phyloP scores from a whole-genome alignment of 1,140 invertebrate genomes.

The Oncopeltus fasciatus region DNA sequence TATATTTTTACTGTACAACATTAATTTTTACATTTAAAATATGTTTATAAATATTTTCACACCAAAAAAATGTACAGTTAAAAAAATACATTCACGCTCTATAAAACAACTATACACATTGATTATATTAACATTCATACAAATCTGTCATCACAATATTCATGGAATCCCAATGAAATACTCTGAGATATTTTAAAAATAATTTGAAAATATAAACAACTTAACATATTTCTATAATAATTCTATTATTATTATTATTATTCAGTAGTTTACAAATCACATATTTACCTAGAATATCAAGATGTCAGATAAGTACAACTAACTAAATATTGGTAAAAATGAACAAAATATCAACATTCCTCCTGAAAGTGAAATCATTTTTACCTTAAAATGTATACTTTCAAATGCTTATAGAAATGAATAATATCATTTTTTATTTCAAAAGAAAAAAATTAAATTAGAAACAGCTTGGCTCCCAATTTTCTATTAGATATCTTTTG shows the following conservation, averaged over 20 bases:
- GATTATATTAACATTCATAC: background rate
- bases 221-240: background rate
- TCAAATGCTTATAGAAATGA: too few relatives aligned
- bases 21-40: background rate
- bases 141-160: background rate
- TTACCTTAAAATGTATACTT: too few relatives aligned
- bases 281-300: background rate
- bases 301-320: too few relatives aligned
- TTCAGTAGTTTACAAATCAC: background rate
- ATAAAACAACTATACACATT: slow-evolving; percentile 1
- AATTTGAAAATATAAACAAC: background rate
- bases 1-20: background rate
- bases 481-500: too few relatives aligned
- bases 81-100: background rate
- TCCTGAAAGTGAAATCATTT: too few relatives aligned
- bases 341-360: too few relatives aligned
- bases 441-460: too few relatives aligned
- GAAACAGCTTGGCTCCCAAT: too few relatives aligned
- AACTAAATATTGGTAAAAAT: too few relatives aligned
- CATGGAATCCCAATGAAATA: background rate
- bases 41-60: background rate
- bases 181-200: background rate
- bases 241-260: background rate
- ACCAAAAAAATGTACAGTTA: too few relatives aligned
- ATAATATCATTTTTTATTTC: too few relatives aligned